Evolutionary conservation across 2,888 invertebrate species (phyloP).

Genomic region (Sthenelais limicola): DNA sequence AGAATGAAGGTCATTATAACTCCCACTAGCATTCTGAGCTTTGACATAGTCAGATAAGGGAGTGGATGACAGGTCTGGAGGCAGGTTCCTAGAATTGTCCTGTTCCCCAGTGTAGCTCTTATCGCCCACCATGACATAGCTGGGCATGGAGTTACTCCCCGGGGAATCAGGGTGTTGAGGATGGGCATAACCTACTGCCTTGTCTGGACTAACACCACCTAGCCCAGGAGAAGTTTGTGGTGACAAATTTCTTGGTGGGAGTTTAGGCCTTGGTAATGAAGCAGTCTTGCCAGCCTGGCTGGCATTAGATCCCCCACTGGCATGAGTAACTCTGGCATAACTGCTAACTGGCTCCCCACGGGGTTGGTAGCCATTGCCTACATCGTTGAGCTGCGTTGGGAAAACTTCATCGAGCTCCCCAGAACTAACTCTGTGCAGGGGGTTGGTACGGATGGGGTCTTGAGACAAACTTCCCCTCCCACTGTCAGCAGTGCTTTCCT

Average conservation of each 20-base stretch:
- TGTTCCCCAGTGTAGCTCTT: neutral
- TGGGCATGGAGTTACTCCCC: slow-evolving; percentile 7
- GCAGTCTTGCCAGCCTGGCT: neutral
- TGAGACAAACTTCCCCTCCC: slow-evolving; percentile 24
- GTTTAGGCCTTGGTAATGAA: neutral
- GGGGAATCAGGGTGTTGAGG: neutral
- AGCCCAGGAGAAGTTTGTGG: too few species aligned
- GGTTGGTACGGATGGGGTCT: slow-evolving; percentile 9
- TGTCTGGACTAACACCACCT: neutral
- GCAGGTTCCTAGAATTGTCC: neutral
- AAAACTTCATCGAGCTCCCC: slow-evolving; percentile 27
- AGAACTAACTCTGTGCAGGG: neutral
- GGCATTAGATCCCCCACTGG: neutral
- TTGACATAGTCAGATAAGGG: slow-evolving; percentile 15
- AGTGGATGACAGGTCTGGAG: neutral
- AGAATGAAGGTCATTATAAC: too few species aligned
- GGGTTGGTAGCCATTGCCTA: too few species aligned
- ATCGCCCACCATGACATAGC: slow-evolving; percentile 25
- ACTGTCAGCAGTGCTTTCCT: slow-evolving; percentile 33
- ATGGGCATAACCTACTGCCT: neutral
- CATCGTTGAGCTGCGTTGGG: neutral
- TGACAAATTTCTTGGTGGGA: neutral
- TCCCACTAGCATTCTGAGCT: too few species aligned
- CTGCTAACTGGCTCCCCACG: slow-evolving; percentile 7
- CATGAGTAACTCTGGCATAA: slow-evolving; percentile 3